phyloP scores from a whole-genome alignment of 2,113 vertebrate species.

The Meriones unguiculatus region DNA sequence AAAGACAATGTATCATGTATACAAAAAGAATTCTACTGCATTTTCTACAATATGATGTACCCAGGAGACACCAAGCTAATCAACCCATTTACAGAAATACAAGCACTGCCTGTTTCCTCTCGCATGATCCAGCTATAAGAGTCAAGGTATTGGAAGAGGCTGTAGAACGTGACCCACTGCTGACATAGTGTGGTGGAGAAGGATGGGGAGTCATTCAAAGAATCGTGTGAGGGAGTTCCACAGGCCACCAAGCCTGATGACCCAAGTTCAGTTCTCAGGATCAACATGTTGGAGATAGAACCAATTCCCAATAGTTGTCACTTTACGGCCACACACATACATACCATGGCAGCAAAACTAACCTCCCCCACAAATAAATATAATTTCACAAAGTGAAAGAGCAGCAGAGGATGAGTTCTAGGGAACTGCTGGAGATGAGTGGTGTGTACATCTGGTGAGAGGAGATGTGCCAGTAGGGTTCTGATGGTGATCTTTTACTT shows the following conservation, averaged over 20 bases:
- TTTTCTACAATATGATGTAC: not conserved
- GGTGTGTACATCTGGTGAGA: not conserved
- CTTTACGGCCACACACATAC: not conserved
- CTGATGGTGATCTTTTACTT: not conserved
- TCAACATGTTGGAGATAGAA: not conserved
- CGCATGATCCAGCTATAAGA: not conserved
- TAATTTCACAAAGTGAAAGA: not conserved
- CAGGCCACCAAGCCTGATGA: not conserved
- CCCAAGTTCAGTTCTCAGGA: not conserved
- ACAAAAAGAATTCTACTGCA: not conserved
- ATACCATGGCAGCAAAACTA: no score
- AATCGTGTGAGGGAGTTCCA: not conserved
- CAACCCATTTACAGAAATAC: not conserved
- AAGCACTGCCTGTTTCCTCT: not conserved
- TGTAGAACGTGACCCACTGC: accelerated
- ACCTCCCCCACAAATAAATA: no score
- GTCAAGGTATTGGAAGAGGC: not conserved
- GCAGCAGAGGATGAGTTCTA: not conserved
- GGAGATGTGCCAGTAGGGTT: not conserved
- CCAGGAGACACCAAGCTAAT: not conserved
- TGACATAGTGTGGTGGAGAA: not conserved
- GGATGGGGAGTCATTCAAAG: not conserved
- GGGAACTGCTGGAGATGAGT: not conserved
- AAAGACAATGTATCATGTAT: not conserved
- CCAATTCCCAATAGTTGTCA: not conserved